Evolutionary conservation across 2,797 vertebrate species (phyloP).

Genomic region (Crocodylus rhombifer): DNA sequence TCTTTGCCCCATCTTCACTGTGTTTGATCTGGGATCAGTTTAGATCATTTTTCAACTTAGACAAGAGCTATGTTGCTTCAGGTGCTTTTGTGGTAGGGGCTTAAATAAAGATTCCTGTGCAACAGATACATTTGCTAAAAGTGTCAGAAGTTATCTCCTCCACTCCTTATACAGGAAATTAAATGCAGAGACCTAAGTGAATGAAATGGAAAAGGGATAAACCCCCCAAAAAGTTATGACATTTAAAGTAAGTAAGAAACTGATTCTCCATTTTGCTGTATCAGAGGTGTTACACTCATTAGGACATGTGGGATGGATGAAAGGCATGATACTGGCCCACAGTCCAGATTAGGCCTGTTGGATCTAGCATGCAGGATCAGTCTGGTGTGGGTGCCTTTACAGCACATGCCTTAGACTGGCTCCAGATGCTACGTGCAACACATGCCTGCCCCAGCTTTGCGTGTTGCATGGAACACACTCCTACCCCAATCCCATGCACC

Average conservation of each 20-base stretch:
- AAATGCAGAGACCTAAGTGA: neutral
- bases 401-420: no score
- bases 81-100: neutral
- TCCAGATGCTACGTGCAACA: no score
- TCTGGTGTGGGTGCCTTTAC: no score
- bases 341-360: no score
- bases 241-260: slow-evolving; percentile 25
- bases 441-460: no score
- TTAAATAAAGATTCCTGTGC: neutral
- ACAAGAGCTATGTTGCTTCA: neutral
- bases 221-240: slow-evolving; percentile 8
- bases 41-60: neutral
- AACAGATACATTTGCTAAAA: neutral
- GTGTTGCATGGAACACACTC: no score
- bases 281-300: neutral
- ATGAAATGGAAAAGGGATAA: neutral
- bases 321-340: no score
- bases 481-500: no score
- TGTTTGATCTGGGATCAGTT: neutral
- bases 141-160: neutral
- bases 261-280: slow-evolving; percentile 34
- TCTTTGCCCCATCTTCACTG: neutral
- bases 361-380: no score
- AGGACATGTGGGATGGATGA: no score
- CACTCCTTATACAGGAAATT: slow-evolving; percentile 4